These are phyloP conservation scores for Hetaerina titia DNA, from an alignment of 2,888 invertebrate genomes.

Conservation along the genomic window DNA sequence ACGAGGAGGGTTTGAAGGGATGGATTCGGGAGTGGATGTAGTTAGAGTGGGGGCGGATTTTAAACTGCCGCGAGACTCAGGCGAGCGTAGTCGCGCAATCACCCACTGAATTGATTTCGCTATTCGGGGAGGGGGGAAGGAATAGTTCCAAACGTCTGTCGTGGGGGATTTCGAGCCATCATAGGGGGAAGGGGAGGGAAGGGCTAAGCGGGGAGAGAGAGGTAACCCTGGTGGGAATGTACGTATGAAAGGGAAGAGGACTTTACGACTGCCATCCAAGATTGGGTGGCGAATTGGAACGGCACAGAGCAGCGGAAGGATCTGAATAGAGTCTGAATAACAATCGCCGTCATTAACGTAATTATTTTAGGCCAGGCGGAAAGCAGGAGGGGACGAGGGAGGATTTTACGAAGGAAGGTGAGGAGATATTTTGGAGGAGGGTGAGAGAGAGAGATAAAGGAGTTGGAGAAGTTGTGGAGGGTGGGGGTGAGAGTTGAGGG, in stretches of 20 bases:
- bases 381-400: not conserved
- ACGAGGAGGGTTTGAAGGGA: no score
- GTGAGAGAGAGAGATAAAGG: not conserved
- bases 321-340: not conserved
- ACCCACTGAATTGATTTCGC: no score
- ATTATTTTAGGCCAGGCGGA: not conserved
- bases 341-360: conserved; percentile 4
- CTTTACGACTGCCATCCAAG: not conserved
- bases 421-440: not conserved
- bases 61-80: no score
- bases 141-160: no score
- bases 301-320: not conserved
- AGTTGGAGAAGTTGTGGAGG: not conserved
- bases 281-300: conserved; percentile 9
- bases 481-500: not conserved
- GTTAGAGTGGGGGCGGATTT: no score
- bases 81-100: no score
- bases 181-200: not conserved
- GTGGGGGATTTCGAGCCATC: no score
- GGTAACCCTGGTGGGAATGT: not conserved
- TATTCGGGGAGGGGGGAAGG: no score
- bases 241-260: no score
- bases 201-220: not conserved
- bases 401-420: not conserved
- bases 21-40: no score